Evolutionary conservation across 2,888 invertebrate species (phyloP), one percentile per base, ranked within the genome.

Genomic region (Conchocele bisecta): DNA sequence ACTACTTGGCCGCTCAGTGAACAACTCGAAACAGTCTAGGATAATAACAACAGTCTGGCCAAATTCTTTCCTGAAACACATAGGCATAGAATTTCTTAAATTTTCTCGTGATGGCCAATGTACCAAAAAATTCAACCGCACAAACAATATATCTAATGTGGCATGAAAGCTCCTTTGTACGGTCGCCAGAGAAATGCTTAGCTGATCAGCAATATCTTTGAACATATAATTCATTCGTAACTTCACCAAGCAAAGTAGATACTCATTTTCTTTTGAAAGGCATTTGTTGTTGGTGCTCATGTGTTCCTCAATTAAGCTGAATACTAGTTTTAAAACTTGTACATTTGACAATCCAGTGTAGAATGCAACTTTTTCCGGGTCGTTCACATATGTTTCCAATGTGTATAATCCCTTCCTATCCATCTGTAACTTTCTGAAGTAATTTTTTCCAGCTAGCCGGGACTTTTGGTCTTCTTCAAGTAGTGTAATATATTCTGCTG

Each of bases 31-130:
- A 42, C 71, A 66, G 31, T 66, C 57, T 7, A 71, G n/a, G 33
- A 71, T 46, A 6, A 60, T 37, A 5, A 35, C 46, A n/a, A 66
- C 56, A 20, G 42, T 64, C n/a, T 9, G n/a, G n/a, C 69, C 69
- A 60, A 74, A 69, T 13, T 65, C 42, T 51, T 51, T 74, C 7
- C 53, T 7, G 29, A 74, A 74, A 35, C 37, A 31, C 65, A 59
- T 65, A 1, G 64, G 69, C 74, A 74, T 74, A 15, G 68, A 35
- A 41, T 31, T 37, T 33, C 56, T 51, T n/a, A 59, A 28, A 17
- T 44, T 41, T 42, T 65, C 69, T n/a, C 56, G 20, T 29, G 22
- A 22, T 39, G 63, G 65, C 64, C 73, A 69, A 15, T 54, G 26
- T 11, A 67, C 48, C 5, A 72, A 42, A 48, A 39, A 57, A 13